Evolutionary conservation across 2,113 vertebrate genomes (phyloP), one percentile per base, ranked within the genome.

Genomic region (Barbus barbus): DNA sequence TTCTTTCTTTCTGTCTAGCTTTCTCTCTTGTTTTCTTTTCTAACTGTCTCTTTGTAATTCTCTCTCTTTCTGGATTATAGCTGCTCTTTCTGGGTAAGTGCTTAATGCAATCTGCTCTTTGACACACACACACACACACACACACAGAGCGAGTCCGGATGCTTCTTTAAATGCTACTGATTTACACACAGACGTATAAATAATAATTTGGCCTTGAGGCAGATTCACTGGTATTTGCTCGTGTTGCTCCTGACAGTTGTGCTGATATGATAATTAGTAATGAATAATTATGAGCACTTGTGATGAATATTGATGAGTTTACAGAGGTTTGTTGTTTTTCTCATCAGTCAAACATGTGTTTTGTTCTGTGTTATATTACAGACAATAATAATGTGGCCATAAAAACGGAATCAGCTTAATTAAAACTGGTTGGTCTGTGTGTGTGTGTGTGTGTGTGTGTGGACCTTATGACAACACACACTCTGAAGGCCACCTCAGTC

Each of bases 201-300:
- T 58, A 78, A 38, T 78, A 20, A 36, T 38, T 58, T 22, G 51
- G 65, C 48, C 26, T 65, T 36, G 38, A 24, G 53, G 48, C 33
- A 20, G 36, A 81, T 44, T 38, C 26, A 3, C 31, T 76, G 79
- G 78, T 81, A 28, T 24, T 28, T 8, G 28, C 44, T 44, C 33
- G 5, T 53, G 71, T 46, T 36, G 74, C 33, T 81, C 56, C 71
- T 83, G 58, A 83, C 69, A 79, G 63, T 82, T 69, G 67, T 77
- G 65, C 81, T 71, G 65, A 53, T 26, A 84, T 87, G 65, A 80
- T 78, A 78, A 82, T 87, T 65, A 56, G 60, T 65, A n/a, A 78
- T 85, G 79, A 84, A 87, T 84, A 84, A 78, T 82, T n/a, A 78
- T 73, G 53, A 82, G 38, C 4, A 1, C 36, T 75, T 11, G 67